Evolutionary conservation across 1,140 invertebrate genomes (phyloP).

Genomic region (fruit fly (Drosophila melanogaster)): Release_6_plus_ISO1_MT NC_004354.4:16833501-16834000

Average conservation of each 20-base stretch:
- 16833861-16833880: constrained; percentile 47
- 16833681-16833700: constrained; percentile 15
- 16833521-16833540: constrained; percentile 10
- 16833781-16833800: constrained; percentile 1
- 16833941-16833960: constrained; percentile 8
- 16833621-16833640: constrained; percentile 20
- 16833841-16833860: constrained; percentile 8
- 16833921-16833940: constrained; percentile 32
- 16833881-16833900: constrained; percentile 19
- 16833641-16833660: constrained; percentile 1
- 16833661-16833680: constrained; percentile 5
- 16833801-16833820: background rate
- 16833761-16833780: constrained; percentile 6
- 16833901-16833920: constrained; percentile 46
- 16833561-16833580: constrained; percentile 5
- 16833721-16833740: constrained; percentile 15
- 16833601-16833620: background rate
- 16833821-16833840: constrained; percentile 18
- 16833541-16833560: constrained; percentile 27
- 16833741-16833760: constrained; percentile 4
- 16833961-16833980: constrained; percentile 18
- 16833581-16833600: too few relatives aligned
- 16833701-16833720: constrained; percentile 54
- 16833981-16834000: constrained; percentile 6
- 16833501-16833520: constrained; percentile 36